Conservation (phyloP, 2,797 vertebrate genomes). For the Leuciscus waleckii region DNA sequence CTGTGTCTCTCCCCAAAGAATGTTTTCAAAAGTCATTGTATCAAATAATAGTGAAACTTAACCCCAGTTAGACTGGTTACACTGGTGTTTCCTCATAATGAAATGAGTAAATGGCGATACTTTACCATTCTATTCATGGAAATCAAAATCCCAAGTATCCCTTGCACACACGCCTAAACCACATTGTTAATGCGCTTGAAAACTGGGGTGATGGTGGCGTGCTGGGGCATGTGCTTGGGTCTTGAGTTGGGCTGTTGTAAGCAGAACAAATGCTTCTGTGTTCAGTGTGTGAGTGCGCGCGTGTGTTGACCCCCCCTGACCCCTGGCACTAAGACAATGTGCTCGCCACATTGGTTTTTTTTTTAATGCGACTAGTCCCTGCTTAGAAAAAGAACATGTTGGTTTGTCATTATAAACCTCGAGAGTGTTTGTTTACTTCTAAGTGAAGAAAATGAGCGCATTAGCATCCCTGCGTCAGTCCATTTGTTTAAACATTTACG, state of each 20-base stretch:
- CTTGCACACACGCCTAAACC: constrained; percentile 9
- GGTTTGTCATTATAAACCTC: neutral
- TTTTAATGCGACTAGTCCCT: neutral
- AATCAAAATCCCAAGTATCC: neutral
- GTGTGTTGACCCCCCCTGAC: neutral
- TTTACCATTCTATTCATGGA: neutral
- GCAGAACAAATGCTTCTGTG: constrained; percentile 35
- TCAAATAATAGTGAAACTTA: neutral
- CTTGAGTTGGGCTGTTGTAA: constrained; percentile 45
- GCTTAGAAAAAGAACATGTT: neutral
- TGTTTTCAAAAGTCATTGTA: neutral
- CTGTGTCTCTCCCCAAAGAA: neutral
- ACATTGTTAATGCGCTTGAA: neutral
- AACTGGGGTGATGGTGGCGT: constrained; percentile 28
- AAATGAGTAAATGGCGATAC: neutral
- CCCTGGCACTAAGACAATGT: constrained; percentile 19
- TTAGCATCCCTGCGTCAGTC: neutral
- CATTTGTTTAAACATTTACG: neutral
- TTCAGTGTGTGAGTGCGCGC: neutral
- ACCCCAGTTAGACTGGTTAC: constrained; percentile 25
- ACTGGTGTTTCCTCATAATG: constrained; percentile 1
- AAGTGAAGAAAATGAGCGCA: neutral
- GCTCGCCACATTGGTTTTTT: neutral
- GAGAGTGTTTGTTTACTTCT: neutral
- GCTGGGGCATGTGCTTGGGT: constrained; percentile 31